These are phyloP conservation scores for Aleiodes sp. DNA, from an alignment of 1,140 invertebrate species.

Conservation along the genomic window DNA sequence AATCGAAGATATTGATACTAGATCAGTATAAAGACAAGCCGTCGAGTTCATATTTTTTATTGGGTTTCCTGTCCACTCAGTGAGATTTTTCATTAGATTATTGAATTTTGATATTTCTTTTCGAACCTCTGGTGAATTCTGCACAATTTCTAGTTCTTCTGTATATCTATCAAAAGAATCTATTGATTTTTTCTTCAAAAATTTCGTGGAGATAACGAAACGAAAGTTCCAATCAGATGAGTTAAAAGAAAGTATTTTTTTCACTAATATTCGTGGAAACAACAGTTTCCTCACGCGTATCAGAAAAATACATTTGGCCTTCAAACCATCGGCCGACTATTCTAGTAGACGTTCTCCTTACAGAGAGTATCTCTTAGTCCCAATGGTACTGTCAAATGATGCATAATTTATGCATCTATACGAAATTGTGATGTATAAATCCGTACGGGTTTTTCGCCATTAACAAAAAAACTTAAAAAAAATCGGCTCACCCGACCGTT, in stretches of 20 bases:
- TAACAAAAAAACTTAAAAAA: too few relatives aligned
- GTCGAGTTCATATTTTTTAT: conserved; percentile 36
- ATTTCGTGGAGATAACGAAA: not conserved
- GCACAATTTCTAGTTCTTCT: conserved; percentile 15
- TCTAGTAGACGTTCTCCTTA: too few relatives aligned
- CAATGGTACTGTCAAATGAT: too few relatives aligned
- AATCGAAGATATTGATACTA: conserved; percentile 38
- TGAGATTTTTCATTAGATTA: conserved; percentile 37
- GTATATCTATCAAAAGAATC: conserved; percentile 34
- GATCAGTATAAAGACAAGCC: conserved; percentile 46
- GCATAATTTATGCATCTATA: too few relatives aligned
- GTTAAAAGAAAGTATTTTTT: not conserved
- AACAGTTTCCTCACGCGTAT: not conserved
- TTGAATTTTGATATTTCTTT: conserved; percentile 21
- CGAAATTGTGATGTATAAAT: too few relatives aligned
- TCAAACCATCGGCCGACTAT: too few relatives aligned
- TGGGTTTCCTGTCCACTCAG: conserved; percentile 40
- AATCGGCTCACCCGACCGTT: too few relatives aligned
- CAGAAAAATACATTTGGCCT: too few relatives aligned
- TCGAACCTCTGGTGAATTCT: conserved; percentile 10
- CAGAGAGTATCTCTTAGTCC: too few relatives aligned
- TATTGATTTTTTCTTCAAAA: not conserved
- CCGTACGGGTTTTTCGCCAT: too few relatives aligned
- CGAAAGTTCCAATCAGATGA: not conserved
- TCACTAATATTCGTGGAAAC: not conserved